Evolutionary conservation across 2,113 vertebrate genomes (phyloP), one percentile per base, ranked within the genome.

Genomic region (Orthonyx spaldingii): DNA sequence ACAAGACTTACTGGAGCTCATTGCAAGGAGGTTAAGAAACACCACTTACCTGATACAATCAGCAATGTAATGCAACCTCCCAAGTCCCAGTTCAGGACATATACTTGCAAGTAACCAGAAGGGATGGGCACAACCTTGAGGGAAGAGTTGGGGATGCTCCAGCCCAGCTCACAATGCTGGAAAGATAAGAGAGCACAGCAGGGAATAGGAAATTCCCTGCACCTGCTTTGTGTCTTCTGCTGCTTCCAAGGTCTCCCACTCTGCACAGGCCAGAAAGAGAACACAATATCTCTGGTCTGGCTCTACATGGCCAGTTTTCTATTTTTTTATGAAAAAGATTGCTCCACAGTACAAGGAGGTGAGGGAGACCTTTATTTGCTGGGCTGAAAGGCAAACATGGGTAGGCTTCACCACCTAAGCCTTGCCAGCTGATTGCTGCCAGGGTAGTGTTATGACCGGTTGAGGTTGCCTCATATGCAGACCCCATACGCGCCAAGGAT

Each of bases 371-470:
- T 69, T 60, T 35, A 33, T 46, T 64, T 71, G 13, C 44, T 56
- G 37, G 27, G 33, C 26, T 70, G 52, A 20, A 56, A 24, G 1
- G 1, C 35, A 37, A 87, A 27, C 20, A 30, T 0, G 13, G 42
- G 22, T 22, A 57, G n/a, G n/a, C 47, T 56, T 59, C 41, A 39
- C 50, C 20, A 39, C 17, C 28, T 26, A 17, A 35, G 49, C 56
- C n/a, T 22, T 41, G 33, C 42, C 65, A 66, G 46, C 27, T 6
- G 12, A 46, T 8, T 22, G 18, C 59, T 47, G 37, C 0, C 0
- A 75, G 13, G 46, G 56, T 33, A 66, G n/a, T 7, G 0, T 32
- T 70, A 42, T 0, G 0, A 59, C 2, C 7, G 16, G 39, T 5
- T 6, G 2, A 49, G 32, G n/a, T 5, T 61, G 35, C 44, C 69